Conservation (phyloP, 53 echinoderm and acorn worm genomes). For the Luidia sarsii region DNA sequence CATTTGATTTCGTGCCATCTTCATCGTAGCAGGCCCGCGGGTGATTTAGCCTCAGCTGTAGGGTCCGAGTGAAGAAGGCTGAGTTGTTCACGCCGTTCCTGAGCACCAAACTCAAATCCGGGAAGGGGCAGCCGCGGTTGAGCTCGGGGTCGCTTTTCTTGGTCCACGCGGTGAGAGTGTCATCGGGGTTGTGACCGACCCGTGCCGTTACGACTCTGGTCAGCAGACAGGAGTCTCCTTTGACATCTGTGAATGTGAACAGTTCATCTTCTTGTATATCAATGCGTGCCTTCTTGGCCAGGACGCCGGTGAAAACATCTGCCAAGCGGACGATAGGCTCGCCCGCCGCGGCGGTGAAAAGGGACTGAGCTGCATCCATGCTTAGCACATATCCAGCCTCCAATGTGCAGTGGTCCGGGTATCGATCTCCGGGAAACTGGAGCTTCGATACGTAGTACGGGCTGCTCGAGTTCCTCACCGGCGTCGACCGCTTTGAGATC, state of each 20-base stretch:
- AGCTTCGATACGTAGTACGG: slow-evolving; percentile 69
- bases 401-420: slow-evolving; percentile 78
- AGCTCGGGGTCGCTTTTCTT: slow-evolving; percentile 73
- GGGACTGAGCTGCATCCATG: slow-evolving; percentile 55
- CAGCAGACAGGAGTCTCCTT: slow-evolving; percentile 64
- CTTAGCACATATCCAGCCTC: slow-evolving; percentile 83
- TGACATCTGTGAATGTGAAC: slow-evolving; percentile 65
- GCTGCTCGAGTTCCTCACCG: slow-evolving; percentile 59
- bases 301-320: slow-evolving; percentile 74
- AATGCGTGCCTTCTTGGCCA: slow-evolving; percentile 70
- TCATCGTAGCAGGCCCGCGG: slow-evolving; percentile 66
- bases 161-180: slow-evolving; percentile 55
- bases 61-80: slow-evolving; percentile 62
- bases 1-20: slow-evolving; percentile 55
- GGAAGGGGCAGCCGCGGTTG: slow-evolving; percentile 74
- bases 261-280: slow-evolving; percentile 56
- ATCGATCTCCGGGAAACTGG: slow-evolving; percentile 24
- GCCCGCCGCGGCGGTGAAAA: slow-evolving; percentile 60
- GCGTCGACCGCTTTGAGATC: slow-evolving; percentile 52
- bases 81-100: slow-evolving; percentile 54
- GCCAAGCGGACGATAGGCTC: slow-evolving; percentile 67
- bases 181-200: slow-evolving; percentile 57
- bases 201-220: slow-evolving; percentile 70
- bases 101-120: slow-evolving; percentile 79
- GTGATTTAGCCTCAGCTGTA: slow-evolving; percentile 71